Base-by-base conservation (phyloP, 2,888 invertebrate species). In the Uloborus plumipes region DNA sequence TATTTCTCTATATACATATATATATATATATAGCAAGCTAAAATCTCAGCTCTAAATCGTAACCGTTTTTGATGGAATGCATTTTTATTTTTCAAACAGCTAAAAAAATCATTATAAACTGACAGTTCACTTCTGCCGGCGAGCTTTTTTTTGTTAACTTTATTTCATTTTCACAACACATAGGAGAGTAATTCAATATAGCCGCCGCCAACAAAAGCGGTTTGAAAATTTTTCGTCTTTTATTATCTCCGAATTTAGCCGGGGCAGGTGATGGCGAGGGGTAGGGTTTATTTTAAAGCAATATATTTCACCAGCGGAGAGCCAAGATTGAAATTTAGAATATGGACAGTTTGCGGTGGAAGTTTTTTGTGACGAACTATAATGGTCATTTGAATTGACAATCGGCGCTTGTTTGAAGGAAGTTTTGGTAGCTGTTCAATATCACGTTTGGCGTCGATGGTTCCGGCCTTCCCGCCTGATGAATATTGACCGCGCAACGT, bases 261-360 rank as follows among this genome's bases (percentile, higher is more conserved):
- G 9, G 39, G 39, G 39, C 6, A 2, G 9, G 39, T 39, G 39
- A 39, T 39, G 39, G 39, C 39, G 39, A 39, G 39, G 39, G 39
- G 39, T 39, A 39, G 39, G 39, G 39, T 39, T 39, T 39, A 64
- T 65, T 50, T 72, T 72, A 72, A 79, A 79, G 66, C 66, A 49
- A 66, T 69, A 69, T 74, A 74, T 70, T 81, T 74, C 70, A 64
- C 65, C 51, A 58, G 20, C 20, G 39, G 16, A 70, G 22, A 16
- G 49, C 59, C 16, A 15, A 66, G 66, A 81, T 81, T 81, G 80
- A 81, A 81, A 81, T 81, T 81, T 81, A 81, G 69, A 50, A 61
- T 74, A 69, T 69, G 58, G 80, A 71, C 76, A 70, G 69, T 67
- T 66, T 31, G 47, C 39, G 11, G 15, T n/a, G 58, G 51, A 39